Conservation (phyloP, 2,113 vertebrate species). For the Chauna torquata region DNA sequence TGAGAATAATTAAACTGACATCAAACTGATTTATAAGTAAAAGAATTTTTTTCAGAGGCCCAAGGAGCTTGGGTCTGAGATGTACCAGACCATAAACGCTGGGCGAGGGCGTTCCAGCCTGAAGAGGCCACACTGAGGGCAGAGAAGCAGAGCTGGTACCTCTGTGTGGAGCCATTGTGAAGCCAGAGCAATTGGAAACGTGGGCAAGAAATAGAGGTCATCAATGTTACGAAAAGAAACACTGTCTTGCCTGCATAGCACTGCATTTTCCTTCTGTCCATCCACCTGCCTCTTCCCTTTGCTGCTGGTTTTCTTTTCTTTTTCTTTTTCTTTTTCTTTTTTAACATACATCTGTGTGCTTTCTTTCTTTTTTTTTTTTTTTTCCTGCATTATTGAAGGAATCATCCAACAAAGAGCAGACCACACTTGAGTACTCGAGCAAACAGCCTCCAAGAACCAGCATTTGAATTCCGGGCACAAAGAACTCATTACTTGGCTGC, state of each 20-base stretch:
- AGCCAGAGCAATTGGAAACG: not conserved
- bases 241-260: not conserved
- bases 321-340: not conserved
- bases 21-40: not conserved
- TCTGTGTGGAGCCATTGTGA: accelerated
- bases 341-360: not conserved
- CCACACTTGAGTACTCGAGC: not conserved
- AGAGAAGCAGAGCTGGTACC: not conserved
- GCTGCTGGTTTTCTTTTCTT: not conserved
- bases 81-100: not conserved
- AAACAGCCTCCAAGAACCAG: not conserved
- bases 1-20: not conserved
- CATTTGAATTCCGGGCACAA: slow-evolving; percentile 1
- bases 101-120: not conserved
- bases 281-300: not conserved
- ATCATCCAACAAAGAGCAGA: not conserved
- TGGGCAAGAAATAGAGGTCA: not conserved
- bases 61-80: not conserved
- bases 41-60: not conserved
- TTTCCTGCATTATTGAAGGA: not conserved
- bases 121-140: accelerated
- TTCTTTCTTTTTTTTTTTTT: too few species aligned
- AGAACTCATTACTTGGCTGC: not conserved
- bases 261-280: not conserved
- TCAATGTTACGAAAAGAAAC: not conserved